Evolutionary conservation across 37 sponge, comb jelly and placozoan species (phyloP).

Genomic region (Dysidea cf. avara): DNA sequence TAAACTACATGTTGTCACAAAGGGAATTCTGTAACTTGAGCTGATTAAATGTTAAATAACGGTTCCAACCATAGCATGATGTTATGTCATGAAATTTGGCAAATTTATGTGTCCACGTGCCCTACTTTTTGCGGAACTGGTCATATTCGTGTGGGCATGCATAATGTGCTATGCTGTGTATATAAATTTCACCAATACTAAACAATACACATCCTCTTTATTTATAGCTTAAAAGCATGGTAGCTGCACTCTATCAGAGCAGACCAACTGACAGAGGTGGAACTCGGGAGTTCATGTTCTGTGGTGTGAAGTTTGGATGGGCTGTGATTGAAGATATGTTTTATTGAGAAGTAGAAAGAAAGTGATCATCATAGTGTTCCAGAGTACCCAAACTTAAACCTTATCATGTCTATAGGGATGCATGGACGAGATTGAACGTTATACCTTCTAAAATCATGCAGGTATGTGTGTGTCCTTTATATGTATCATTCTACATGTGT

Average conservation of each 20-base stretch:
- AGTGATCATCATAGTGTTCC: no score
- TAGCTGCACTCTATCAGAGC: conserved; percentile 4
- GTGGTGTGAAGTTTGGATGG: conserved; percentile 8
- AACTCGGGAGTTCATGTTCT: not conserved
- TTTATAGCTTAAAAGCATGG: conserved; percentile 10
- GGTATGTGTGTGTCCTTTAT: not conserved
- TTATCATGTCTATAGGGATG: conserved; percentile 17
- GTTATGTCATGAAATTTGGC: no score
- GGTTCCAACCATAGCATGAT: no score
- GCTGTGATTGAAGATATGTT: not conserved
- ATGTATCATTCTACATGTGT: not conserved
- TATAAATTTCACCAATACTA: no score
- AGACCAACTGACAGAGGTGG: not conserved
- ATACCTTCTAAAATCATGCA: conserved; percentile 39
- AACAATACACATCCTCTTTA: not conserved
- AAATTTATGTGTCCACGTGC: no score
- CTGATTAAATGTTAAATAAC: no score
- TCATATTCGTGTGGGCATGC: no score
- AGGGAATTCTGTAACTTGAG: no score
- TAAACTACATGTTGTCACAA: no score
- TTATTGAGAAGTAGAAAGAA: no score
- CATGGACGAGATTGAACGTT: conserved; percentile 35
- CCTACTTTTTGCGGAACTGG: no score
- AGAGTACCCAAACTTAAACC: conserved; percentile 32
- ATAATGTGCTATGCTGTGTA: no score